Percentiles rank a stretch among this genome's conserved stretches.
Evolutionary conservation across 2,113 vertebrate genomes (phyloP).

Genomic region (Cebidichthys violaceus): DNA sequence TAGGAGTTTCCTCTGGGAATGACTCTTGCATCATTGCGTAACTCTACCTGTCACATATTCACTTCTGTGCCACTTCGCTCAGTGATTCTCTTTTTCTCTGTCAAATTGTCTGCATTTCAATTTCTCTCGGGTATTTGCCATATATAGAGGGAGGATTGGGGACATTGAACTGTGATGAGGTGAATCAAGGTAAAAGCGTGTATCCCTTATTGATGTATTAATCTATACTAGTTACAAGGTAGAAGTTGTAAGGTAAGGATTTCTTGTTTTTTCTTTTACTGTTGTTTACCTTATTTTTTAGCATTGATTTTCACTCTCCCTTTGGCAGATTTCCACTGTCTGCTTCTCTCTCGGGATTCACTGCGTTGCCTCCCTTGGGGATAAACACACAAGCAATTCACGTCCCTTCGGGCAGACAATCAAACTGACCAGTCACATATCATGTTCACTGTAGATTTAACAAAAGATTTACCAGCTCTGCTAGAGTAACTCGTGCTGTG

Average conservation of each 20-base stretch:
- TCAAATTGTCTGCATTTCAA: conserved; percentile 17
- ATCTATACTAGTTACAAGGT: neutral
- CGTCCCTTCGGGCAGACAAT: conserved; percentile 43
- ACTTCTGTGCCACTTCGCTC: conserved; percentile 28
- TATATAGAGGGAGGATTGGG: conserved; percentile 1
- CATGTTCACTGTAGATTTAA: conserved; percentile 42
- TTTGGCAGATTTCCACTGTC: conserved; percentile 5
- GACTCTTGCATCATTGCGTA: conserved; percentile 11
- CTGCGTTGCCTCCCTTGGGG: conserved; percentile 39
- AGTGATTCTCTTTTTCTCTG: conserved; percentile 10
- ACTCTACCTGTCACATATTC: conserved; percentile 46
- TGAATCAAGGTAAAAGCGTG: conserved; percentile 21
- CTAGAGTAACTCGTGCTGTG: conserved; percentile 5
- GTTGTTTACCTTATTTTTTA: neutral
- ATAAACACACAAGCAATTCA: conserved; percentile 48
- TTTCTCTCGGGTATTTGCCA: conserved; percentile 26
- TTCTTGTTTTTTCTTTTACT: neutral
- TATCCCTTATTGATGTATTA: conserved; percentile 5
- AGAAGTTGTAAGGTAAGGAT: neutral
- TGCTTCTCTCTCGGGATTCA: conserved; percentile 38
- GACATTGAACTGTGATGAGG: conserved; percentile 14
- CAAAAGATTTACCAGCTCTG: conserved; percentile 31
- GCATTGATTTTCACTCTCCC: conserved; percentile 1
- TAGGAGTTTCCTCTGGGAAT: conserved; percentile 45
- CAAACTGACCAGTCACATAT: conserved; percentile 50